Conservation (phyloP, 2,113 vertebrate genomes). For the Spheniscus mendiculus region DNA sequence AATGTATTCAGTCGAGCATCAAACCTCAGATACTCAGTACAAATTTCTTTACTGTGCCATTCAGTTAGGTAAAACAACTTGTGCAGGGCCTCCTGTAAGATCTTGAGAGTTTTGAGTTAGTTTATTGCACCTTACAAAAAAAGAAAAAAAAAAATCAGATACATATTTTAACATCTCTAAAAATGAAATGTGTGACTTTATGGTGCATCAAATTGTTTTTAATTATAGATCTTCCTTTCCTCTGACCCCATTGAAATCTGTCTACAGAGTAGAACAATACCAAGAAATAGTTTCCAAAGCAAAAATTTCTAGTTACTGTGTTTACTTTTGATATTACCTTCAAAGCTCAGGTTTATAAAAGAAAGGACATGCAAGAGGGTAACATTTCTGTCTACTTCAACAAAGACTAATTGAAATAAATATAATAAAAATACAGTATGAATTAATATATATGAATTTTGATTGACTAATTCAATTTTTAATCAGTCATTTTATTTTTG, state of each 20-base stretch:
- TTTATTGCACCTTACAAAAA: background rate
- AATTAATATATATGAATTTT: background rate
- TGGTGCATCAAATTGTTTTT: background rate
- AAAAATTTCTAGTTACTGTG: background rate
- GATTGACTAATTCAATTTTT: background rate
- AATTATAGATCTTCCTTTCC: background rate
- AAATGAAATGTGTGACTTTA: background rate
- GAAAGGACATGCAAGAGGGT: background rate
- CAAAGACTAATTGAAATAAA: background rate
- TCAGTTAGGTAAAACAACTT: background rate
- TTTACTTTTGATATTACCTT: background rate
- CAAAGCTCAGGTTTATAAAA: background rate
- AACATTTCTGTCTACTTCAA: background rate
- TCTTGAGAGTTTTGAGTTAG: background rate
- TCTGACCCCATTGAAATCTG: background rate
- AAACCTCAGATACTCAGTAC: background rate
- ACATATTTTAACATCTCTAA: background rate
- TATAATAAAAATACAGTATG: background rate
- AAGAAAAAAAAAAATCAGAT: background rate
- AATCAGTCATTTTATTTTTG: background rate
- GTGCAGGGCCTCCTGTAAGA: background rate
- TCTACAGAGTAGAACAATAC: background rate
- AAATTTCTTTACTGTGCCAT: background rate
- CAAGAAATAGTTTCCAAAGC: background rate
- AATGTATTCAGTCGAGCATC: rapidly evolving